Conservation (phyloP, 1,140 invertebrate genomes). For the Hyles vespertilio region DNA sequence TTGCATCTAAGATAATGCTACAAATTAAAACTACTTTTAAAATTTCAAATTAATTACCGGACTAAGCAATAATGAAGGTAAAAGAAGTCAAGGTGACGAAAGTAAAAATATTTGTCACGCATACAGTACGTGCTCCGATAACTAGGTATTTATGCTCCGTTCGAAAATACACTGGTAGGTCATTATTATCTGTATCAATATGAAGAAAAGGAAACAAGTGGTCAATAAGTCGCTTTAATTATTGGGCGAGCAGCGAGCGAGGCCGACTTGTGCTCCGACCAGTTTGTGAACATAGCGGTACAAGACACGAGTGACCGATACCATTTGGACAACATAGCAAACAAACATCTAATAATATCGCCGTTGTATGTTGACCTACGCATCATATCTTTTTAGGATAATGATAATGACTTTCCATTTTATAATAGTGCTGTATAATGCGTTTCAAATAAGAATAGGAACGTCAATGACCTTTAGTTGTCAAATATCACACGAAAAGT, state of each 20-base stretch:
- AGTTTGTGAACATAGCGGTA: conserved; percentile 57
- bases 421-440: no score
- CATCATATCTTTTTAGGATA: not conserved
- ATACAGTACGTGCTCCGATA: conserved; percentile 25
- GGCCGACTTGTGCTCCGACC: conserved; percentile 63
- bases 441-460: no score
- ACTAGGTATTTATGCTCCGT: conserved; percentile 28
- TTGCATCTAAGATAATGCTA: conserved; percentile 1
- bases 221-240: conserved; percentile 65
- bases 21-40: not conserved
- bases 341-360: no score
- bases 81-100: conserved; percentile 19
- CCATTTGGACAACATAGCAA: not conserved
- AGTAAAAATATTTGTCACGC: conserved; percentile 23
- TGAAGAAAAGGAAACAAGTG: conserved; percentile 58
- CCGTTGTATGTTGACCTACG: no score
- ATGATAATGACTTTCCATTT: not conserved
- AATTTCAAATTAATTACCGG: no score
- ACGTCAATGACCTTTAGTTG: no score
- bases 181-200: conserved; percentile 56
- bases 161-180: conserved; percentile 31
- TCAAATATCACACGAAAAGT: no score
- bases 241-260: conserved; percentile 53
- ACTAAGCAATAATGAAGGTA: not conserved
- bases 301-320: conserved; percentile 36